Base-by-base conservation (phyloP, 2,113 vertebrate genomes). In the Malurus elegans region DNA sequence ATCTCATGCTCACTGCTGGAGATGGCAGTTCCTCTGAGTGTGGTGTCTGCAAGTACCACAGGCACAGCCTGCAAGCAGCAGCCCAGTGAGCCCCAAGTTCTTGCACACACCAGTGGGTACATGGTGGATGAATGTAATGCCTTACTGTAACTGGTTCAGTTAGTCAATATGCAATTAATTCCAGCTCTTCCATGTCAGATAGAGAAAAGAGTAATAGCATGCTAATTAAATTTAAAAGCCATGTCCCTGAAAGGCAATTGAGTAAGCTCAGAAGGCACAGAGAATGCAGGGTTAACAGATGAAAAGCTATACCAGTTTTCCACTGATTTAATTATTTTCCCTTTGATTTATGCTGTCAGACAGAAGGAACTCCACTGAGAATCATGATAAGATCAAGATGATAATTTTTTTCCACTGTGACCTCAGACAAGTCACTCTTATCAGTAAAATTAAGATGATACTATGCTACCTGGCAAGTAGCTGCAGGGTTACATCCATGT, bases 101-200 rank as follows among this genome's bases (percentile, higher is more conserved):
- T 38, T 76, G 64, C 60, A 44, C 40, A 44, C 14, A 14, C 14
- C 65, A 38, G 34, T 6, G 32, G 78, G 40, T 44, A 58, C 1
- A 18, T 18, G 2, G 10, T 18, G 32, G 15, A 32, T 76, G 44
- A 61, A 4, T 29, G 50, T 42, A 71, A 21, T 45, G 29, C 71
- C 57, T 86, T 36, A 18, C 38, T 86, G 28, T 47, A 74, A 71
- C 28, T 38, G 60, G 67, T 69, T 94, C 75, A 32, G 26, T 31
- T 50, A 53, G 74, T 69, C 84, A 80, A 86, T 78, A 86, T 18
- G 53, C 62, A 72, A 60, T 94, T 82, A 88, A 58, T 80, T 83
- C 56, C 31, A 73, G 69, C 26, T 94, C 65, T 83, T 65, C 64
- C 3, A 2, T n/a, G 69, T 56, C 90, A 73, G 80, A 76, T 6